phyloP scores from a whole-genome alignment of 2,113 vertebrate species.

The Megaceryle maxima region DNA sequence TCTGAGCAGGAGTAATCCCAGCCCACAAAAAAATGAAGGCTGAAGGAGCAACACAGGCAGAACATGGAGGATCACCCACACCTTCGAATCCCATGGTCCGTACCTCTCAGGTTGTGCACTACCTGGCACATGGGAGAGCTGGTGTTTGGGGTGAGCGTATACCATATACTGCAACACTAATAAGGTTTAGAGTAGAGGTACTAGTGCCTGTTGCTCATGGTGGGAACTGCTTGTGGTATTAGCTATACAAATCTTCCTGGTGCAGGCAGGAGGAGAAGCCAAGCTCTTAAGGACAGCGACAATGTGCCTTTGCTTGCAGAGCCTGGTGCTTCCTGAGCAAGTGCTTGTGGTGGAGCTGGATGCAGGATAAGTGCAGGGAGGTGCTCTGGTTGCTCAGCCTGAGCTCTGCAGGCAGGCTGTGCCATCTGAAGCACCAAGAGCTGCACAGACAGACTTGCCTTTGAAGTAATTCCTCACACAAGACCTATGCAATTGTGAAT shows the following conservation, averaged over 20 bases:
- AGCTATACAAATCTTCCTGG: neutral
- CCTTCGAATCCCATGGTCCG: accelerated
- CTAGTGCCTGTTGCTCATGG: accelerated
- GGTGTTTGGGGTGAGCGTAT: accelerated
- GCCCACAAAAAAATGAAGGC: neutral
- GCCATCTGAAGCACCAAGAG: neutral
- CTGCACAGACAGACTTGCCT: neutral
- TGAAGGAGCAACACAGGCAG: neutral
- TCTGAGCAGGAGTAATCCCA: neutral
- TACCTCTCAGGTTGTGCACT: neutral
- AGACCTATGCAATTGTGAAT: neutral
- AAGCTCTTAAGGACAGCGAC: neutral
- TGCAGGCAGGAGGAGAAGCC: neutral
- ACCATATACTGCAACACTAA: neutral
- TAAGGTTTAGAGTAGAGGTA: neutral
- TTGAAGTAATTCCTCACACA: neutral
- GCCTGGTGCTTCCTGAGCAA: neutral
- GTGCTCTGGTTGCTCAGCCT: neutral
- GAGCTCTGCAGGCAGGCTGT: neutral
- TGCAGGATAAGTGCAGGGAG: neutral
- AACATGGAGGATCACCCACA: neutral
- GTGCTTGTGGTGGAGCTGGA: neutral
- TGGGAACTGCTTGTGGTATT: neutral
- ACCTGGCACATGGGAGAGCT: neutral
- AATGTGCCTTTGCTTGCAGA: neutral